Conservation (phyloP, 1,140 invertebrate species). For the Brachionus rubens region DNA sequence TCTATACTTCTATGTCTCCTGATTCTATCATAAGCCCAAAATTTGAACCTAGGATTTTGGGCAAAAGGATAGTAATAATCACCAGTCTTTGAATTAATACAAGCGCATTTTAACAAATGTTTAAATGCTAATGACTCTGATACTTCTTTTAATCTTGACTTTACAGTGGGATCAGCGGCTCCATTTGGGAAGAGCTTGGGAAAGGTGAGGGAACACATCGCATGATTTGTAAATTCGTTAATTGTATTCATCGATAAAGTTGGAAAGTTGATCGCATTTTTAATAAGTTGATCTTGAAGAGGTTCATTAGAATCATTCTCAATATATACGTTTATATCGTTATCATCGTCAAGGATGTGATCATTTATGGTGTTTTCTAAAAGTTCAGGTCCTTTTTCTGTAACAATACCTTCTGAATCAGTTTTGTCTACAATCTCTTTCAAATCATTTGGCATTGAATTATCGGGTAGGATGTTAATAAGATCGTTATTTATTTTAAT, state of each 20-base stretch:
- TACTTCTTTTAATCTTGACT: constrained; percentile 13
- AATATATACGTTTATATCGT: constrained; percentile 11
- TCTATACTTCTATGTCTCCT: background rate
- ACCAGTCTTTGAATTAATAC: background rate
- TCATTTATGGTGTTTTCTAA: background rate
- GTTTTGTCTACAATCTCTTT: constrained; percentile 5
- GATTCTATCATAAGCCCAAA: constrained; percentile 20
- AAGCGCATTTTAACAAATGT: background rate
- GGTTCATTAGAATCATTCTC: background rate
- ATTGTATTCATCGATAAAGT: background rate
- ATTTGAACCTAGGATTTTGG: constrained; percentile 1
- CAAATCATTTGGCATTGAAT: background rate
- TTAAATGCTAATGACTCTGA: constrained; percentile 7
- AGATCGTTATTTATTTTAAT: constrained; percentile 1
- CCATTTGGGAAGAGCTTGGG: constrained; percentile 13
- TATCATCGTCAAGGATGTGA: background rate
- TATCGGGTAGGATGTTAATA: background rate
- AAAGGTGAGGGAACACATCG: background rate
- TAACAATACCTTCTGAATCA: too few relatives aligned
- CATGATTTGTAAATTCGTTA: background rate
- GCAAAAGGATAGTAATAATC: background rate
- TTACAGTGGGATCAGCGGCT: background rate
- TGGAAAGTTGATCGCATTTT: constrained; percentile 13
- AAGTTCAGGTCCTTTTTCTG: background rate
- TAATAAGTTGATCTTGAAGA: background rate